phyloP scores from a whole-genome alignment of 2,888 invertebrate species.

The Eledone cirrhosa region DNA sequence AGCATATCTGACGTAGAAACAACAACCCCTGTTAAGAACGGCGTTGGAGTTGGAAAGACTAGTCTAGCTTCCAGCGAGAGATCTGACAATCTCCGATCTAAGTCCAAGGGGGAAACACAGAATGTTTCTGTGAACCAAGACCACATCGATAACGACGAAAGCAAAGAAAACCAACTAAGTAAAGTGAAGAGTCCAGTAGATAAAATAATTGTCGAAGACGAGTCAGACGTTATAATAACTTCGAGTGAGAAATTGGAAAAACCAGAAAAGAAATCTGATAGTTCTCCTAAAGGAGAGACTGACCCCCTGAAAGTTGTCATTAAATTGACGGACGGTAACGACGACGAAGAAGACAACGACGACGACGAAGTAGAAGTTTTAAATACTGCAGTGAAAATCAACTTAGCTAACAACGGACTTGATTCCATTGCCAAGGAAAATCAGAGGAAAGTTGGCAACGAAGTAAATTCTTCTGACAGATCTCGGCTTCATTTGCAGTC shows the following conservation, averaged over 20 bases:
- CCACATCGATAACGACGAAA: conserved; percentile 20
- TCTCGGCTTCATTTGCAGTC: too few relatives aligned
- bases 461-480: too few relatives aligned
- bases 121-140: conserved; percentile 9
- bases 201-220: background rate
- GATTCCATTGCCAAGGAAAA: too few relatives aligned
- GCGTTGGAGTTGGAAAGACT: background rate
- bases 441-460: too few relatives aligned
- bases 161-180: background rate
- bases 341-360: background rate
- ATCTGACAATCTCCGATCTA: background rate
- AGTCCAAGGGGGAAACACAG: background rate
- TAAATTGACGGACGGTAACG: background rate
- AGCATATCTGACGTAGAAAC: background rate
- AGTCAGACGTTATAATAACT: background rate
- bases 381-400: background rate
- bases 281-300: background rate
- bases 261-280: background rate
- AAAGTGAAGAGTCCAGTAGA: background rate
- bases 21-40: conserved; percentile 36
- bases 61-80: background rate
- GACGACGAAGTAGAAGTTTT: background rate
- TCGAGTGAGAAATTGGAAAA: conserved; percentile 11
- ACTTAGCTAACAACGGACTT: too few relatives aligned
- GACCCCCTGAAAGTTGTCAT: background rate